A percentile compares a stretch with the other conserved stretches of the same genome.
Conservation (phyloP, 2,888 invertebrate genomes). For the Pachydiplax longipennis region DNA sequence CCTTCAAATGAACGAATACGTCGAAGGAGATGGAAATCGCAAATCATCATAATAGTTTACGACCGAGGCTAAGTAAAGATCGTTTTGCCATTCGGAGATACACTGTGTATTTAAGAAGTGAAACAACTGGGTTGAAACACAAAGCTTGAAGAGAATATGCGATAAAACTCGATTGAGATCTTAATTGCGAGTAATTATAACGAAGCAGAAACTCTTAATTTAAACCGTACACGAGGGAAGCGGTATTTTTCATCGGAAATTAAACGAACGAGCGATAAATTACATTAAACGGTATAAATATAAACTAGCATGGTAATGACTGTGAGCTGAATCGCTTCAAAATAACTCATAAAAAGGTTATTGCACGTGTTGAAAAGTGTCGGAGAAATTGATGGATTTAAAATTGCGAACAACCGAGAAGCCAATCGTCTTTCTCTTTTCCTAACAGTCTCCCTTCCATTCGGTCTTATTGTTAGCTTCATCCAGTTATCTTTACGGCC, state of each 20-base stretch:
- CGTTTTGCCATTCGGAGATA: too few species aligned
- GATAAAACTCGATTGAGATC: background rate
- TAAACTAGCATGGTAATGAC: background rate
- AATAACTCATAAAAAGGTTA: constrained; percentile 8
- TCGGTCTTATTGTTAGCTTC: background rate
- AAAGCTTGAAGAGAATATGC: background rate
- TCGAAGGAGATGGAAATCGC: too few species aligned
- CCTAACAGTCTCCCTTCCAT: background rate
- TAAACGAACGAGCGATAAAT: background rate
- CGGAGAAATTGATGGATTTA: background rate
- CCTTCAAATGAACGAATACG: too few species aligned
- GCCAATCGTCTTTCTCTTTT: background rate
- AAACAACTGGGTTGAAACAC: background rate
- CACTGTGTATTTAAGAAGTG: background rate
- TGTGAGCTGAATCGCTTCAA: background rate
- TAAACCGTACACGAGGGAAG: background rate
- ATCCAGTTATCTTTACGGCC: constrained; percentile 26
- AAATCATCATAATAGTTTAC: too few species aligned
- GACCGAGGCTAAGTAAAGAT: too few species aligned
- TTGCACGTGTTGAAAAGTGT: background rate
- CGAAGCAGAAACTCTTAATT: background rate
- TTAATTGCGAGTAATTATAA: background rate
- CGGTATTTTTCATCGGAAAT: background rate
- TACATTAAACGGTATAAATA: background rate
- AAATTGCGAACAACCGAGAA: constrained; percentile 25